Conservation (phyloP, 2,888 invertebrate genomes). For the Xanthia togata region DNA sequence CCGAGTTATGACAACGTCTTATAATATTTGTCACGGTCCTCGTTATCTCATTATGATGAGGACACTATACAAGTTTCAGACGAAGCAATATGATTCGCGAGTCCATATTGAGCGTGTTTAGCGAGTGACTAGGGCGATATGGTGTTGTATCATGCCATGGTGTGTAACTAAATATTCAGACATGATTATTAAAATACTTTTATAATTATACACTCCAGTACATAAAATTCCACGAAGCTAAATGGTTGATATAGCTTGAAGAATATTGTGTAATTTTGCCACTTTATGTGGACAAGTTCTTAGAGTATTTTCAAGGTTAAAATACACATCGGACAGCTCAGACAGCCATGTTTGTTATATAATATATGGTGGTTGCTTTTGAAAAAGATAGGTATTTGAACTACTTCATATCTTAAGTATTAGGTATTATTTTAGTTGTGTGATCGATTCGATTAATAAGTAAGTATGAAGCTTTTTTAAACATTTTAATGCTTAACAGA, state of each 20-base stretch:
- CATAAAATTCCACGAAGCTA: neutral
- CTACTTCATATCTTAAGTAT: neutral
- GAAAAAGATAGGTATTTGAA: neutral
- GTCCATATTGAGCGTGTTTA: neutral
- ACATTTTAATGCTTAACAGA: neutral
- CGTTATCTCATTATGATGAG: slow-evolving; percentile 42
- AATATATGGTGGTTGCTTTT: neutral
- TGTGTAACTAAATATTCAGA: neutral
- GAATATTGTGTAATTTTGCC: neutral
- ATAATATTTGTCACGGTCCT: slow-evolving; percentile 57
- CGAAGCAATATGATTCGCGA: neutral
- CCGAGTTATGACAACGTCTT: slow-evolving; percentile 1
- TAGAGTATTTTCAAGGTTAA: slow-evolving; percentile 14
- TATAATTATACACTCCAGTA: neutral
- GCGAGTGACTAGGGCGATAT: neutral
- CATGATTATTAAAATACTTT: neutral
- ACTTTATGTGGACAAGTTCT: slow-evolving; percentile 4
- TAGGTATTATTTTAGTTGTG: neutral
- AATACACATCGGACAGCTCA: neutral
- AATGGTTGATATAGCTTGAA: neutral
- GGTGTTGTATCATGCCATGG: neutral
- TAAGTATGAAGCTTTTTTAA: neutral
- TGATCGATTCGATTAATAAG: neutral
- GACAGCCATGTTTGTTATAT: neutral
- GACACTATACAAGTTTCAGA: slow-evolving; percentile 12